These are phyloP conservation scores for Drosophila picticornis DNA, from an alignment of 2,888 invertebrate genomes.

Conservation along the genomic window DNA sequence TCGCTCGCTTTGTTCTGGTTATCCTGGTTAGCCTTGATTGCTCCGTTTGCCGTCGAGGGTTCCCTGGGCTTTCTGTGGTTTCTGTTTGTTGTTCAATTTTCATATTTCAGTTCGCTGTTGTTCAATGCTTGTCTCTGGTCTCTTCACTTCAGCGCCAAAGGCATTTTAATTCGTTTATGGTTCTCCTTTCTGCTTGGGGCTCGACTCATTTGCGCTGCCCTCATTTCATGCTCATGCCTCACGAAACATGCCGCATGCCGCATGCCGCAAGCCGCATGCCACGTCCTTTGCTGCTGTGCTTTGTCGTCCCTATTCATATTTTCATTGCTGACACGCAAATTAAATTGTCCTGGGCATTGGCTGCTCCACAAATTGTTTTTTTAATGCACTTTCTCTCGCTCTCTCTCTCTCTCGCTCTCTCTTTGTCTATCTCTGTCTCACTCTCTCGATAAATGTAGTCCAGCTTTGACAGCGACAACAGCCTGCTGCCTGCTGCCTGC, in stretches of 20 bases:
- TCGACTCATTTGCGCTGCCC: slow-evolving; percentile 22
- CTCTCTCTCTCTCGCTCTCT: not conserved
- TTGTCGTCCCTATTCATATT: slow-evolving; percentile 5
- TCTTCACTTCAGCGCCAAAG: slow-evolving; percentile 59
- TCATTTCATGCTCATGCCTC: slow-evolving; percentile 24
- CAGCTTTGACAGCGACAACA: slow-evolving; percentile 5
- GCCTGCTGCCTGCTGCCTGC: not conserved
- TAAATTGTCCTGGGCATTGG: slow-evolving; percentile 64
- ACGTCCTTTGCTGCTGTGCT: not conserved
- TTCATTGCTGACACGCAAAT: slow-evolving; percentile 64
- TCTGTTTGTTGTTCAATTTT: not conserved
- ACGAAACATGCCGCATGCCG: not conserved
- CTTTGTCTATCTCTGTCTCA: not conserved
- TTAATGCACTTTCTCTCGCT: slow-evolving; percentile 38
- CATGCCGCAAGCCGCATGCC: not conserved
- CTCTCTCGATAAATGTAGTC: slow-evolving; percentile 28
- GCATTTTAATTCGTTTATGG: slow-evolving; percentile 75
- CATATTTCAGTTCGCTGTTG: slow-evolving; percentile 15
- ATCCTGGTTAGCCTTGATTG: not conserved
- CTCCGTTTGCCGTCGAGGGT: not conserved
- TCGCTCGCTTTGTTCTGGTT: slow-evolving; percentile 6
- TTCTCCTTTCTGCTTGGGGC: slow-evolving; percentile 9
- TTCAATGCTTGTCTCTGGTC: slow-evolving; percentile 7
- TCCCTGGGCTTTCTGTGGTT: not conserved
- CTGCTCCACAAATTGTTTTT: slow-evolving; percentile 60